Percentiles rank a stretch among this genome's conserved stretches.
Conservation (phyloP, 2,113 vertebrate species). For the Ctenodactylus gundi region DNA sequence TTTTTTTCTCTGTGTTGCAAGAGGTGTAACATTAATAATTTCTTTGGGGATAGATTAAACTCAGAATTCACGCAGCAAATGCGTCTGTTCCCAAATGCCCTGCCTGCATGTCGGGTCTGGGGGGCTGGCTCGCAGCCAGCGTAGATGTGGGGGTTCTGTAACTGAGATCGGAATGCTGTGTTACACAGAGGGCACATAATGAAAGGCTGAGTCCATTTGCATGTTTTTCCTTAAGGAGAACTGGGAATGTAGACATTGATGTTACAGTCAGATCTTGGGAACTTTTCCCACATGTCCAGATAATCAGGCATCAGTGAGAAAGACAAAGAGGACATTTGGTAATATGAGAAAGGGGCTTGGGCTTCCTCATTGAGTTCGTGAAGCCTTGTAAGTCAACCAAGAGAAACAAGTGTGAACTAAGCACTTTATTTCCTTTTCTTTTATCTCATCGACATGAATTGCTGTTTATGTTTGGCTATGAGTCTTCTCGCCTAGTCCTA, state of each 20-base stretch:
- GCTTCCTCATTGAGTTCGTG: not conserved
- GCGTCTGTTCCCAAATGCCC: slow-evolving; percentile 61
- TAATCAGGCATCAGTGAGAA: slow-evolving; percentile 30
- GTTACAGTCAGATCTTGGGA: slow-evolving; percentile 11
- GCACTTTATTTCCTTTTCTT: not conserved
- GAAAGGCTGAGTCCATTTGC: slow-evolving; percentile 46
- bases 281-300: slow-evolving; percentile 46
- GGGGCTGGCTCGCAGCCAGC: slow-evolving; percentile 48
- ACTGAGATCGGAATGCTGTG: slow-evolving; percentile 50
- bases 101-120: slow-evolving; percentile 51
- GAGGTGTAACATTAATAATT: slow-evolving; percentile 58
- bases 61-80: slow-evolving; percentile 53
- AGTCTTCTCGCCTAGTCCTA: not conserved
- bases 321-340: slow-evolving; percentile 2
- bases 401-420: not conserved
- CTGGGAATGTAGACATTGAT: slow-evolving; percentile 60
- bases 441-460: not conserved
- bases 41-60: slow-evolving; percentile 70
- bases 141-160: slow-evolving; percentile 59
- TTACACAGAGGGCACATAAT: slow-evolving; percentile 16
- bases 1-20: slow-evolving; percentile 20
- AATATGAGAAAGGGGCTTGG: slow-evolving; percentile 5
- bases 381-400: slow-evolving; percentile 4
- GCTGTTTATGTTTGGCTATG: not conserved
- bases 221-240: slow-evolving; percentile 60